A percentile compares a stretch with the other conserved stretches of the same genome.
Evolutionary conservation across 2,888 invertebrate species (phyloP).

Genomic region (Biston betularia): DNA sequence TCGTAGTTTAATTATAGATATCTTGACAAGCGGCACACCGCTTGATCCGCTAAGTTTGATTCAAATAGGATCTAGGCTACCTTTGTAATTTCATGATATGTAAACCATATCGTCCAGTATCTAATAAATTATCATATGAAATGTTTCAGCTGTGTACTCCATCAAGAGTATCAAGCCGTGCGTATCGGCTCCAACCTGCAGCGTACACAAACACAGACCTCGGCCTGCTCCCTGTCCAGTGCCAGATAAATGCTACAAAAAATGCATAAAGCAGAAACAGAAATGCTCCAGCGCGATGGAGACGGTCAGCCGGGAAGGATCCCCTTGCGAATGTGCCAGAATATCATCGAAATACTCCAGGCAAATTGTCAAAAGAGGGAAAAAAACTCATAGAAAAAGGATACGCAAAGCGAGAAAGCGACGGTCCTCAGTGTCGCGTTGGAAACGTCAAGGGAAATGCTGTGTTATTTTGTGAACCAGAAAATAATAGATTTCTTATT

Average conservation of each 20-base stretch:
- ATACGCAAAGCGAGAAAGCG: conserved; percentile 59
- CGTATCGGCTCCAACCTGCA: conserved; percentile 72
- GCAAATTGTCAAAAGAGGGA: conserved; percentile 45
- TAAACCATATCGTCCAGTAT: not conserved
- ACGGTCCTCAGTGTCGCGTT: conserved; percentile 64
- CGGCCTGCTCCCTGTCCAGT: conserved; percentile 69
- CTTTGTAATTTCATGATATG: too few species aligned
- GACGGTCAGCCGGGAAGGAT: conserved; percentile 59
- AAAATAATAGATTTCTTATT: not conserved
- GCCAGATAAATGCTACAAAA: conserved; percentile 73
- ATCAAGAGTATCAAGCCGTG: conserved; percentile 69
- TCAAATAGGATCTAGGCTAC: too few species aligned
- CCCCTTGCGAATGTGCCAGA: conserved; percentile 66
- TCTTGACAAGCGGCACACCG: too few species aligned
- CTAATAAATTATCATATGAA: not conserved
- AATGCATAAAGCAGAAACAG: conserved; percentile 61
- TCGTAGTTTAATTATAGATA: too few species aligned
- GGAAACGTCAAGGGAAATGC: conserved; percentile 58
- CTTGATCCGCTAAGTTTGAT: too few species aligned
- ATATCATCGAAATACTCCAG: conserved; percentile 64
- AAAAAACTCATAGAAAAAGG: conserved; percentile 63
- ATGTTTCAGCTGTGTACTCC: conserved; percentile 60
- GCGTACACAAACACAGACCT: conserved; percentile 70
- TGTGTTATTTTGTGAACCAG: conserved; percentile 62
- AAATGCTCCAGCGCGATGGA: conserved; percentile 75